Percentiles rank a stretch among this genome's conserved stretches.
phyloP scores from a whole-genome alignment of 2,113 vertebrate genomes.

The Microtus montanus region DNA sequence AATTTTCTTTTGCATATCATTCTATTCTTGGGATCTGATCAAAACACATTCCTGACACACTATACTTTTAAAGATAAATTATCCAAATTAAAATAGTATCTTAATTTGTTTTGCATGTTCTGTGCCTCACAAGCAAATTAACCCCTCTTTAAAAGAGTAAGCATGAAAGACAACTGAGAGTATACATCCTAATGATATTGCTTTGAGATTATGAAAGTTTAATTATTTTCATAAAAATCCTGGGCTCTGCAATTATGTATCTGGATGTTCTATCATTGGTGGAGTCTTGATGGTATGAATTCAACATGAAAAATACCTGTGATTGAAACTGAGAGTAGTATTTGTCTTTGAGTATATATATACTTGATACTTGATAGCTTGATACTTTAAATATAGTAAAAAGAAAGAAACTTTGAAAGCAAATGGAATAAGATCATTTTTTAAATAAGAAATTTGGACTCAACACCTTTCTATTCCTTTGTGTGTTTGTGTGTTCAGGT shows the following conservation, averaged over 20 bases:
- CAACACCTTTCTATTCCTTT: neutral
- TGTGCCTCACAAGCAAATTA: neutral
- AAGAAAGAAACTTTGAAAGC: neutral
- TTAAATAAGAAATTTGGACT: neutral
- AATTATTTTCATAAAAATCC: neutral
- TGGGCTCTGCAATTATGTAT: neutral
- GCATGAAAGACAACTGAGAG: neutral
- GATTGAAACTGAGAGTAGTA: neutral
- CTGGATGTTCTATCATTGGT: accelerated
- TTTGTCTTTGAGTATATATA: no score
- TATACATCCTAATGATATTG: neutral
- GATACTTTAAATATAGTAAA: neutral
- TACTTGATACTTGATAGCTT: no score
- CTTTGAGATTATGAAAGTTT: neutral
- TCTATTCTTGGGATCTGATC: neutral
- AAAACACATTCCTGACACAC: neutral
- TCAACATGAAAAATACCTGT: neutral
- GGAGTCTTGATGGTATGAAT: neutral
- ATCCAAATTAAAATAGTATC: neutral
- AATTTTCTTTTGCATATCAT: neutral
- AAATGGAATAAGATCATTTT: neutral
- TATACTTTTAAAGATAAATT: neutral
- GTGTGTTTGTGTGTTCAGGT: neutral
- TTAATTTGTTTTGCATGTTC: neutral
- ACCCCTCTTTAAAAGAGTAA: neutral